Conservation (phyloP, 2,797 vertebrate species). For the Triplophysa bombifrons region DNA sequence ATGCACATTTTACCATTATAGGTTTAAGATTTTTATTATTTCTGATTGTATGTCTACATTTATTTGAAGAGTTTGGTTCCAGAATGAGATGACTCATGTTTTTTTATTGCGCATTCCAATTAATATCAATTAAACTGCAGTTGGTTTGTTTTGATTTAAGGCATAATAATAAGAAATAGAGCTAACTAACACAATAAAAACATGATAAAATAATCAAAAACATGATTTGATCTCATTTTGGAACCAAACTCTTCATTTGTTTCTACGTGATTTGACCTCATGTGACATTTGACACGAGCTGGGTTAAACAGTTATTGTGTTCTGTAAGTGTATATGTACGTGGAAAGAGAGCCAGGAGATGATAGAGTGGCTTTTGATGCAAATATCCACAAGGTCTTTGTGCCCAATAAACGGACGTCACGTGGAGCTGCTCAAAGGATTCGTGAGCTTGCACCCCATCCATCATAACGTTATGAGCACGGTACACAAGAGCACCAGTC, state of each 20-base stretch:
- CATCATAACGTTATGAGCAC: constrained; percentile 50
- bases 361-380: constrained; percentile 73
- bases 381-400: constrained; percentile 48
- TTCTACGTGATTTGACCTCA: neutral
- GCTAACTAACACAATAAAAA: too few relatives aligned
- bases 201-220: too few relatives aligned
- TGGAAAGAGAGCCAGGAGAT: constrained; percentile 50
- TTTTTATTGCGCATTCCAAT: too few relatives aligned
- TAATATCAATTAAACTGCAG: too few relatives aligned
- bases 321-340: constrained; percentile 14
- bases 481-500: constrained; percentile 35
- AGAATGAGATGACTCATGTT: too few relatives aligned
- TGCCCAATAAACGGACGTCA: constrained; percentile 34
- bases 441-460: constrained; percentile 36
- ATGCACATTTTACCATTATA: too few relatives aligned
- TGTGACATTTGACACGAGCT: constrained; percentile 33
- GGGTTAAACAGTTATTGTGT: constrained; percentile 23
- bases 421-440: constrained; percentile 46
- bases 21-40: too few relatives aligned
- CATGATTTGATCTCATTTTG: too few relatives aligned
- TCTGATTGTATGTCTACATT: neutral
- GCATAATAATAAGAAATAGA: too few relatives aligned
- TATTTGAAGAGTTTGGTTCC: neutral
- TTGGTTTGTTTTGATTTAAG: too few relatives aligned
- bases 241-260: too few relatives aligned